phyloP scores from a whole-genome alignment of 2,888 invertebrate genomes.

The Noctua fimbriata region DNA sequence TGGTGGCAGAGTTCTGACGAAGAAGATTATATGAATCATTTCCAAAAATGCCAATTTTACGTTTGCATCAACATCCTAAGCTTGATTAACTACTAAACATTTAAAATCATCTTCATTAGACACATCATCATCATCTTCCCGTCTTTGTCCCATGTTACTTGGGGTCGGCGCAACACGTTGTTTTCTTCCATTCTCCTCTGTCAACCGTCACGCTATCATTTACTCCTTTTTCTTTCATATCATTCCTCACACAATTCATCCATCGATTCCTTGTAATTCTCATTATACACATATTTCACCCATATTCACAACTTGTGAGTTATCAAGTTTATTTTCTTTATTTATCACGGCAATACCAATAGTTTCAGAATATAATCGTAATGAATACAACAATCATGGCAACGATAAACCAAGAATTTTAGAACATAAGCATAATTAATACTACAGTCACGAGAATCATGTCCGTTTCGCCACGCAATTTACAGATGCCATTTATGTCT shows the following conservation, averaged over 20 bases:
- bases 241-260: too few species aligned
- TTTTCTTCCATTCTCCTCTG: too few species aligned
- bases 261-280: not conserved
- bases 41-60: not conserved
- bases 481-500: conserved; percentile 10
- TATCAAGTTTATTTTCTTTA: not conserved
- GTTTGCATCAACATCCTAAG: not conserved
- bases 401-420: conserved; percentile 1
- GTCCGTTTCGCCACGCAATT: conserved; percentile 10
- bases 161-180: too few species aligned
- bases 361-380: not conserved
- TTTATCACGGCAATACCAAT: not conserved
- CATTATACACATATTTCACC: not conserved
- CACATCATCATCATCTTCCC: too few species aligned
- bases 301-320: not conserved
- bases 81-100: not conserved
- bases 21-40: not conserved
- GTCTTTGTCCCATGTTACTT: too few species aligned
- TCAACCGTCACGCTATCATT: too few species aligned
- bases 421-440: conserved; percentile 8
- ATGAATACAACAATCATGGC: not conserved
- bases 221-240: too few species aligned
- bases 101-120: not conserved
- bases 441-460: conserved; percentile 36
- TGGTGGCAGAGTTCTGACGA: not conserved